Conservation (phyloP, 2,888 invertebrate genomes). For the Phlogophora meticulosa region DNA sequence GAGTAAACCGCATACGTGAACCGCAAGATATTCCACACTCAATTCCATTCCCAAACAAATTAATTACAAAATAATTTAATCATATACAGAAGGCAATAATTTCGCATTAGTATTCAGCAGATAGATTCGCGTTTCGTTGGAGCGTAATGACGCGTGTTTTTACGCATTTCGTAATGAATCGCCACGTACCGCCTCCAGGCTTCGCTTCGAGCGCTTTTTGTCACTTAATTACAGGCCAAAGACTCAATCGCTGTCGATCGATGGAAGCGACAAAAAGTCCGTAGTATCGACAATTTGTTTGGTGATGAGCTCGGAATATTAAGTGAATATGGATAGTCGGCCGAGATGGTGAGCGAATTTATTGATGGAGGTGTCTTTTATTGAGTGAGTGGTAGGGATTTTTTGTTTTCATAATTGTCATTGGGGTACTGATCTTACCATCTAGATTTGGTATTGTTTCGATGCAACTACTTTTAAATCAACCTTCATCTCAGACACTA, state of each 20-base stretch:
- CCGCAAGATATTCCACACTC: conserved; percentile 34
- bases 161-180: conserved; percentile 63
- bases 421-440: neutral
- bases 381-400: neutral
- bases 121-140: conserved; percentile 48
- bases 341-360: conserved; percentile 31
- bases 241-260: conserved; percentile 66
- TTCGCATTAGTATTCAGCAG: conserved; percentile 58
- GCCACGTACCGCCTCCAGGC: conserved; percentile 44
- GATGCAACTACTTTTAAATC: neutral
- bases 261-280: conserved; percentile 50
- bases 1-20: neutral
- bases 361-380: conserved; percentile 43
- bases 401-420: neutral
- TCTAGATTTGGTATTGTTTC: neutral
- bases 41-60: conserved; percentile 53
- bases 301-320: conserved; percentile 56
- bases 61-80: conserved; percentile 51
- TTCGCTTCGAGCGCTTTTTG: conserved; percentile 63
- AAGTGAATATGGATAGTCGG: conserved; percentile 39
- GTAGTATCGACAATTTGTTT: conserved; percentile 60
- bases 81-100: conserved; percentile 46
- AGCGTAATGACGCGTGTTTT: conserved; percentile 63
- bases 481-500: too few relatives aligned
- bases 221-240: conserved; percentile 69